Percentiles rank a stretch among this genome's conserved stretches.
These are phyloP conservation scores for Pluvialis apricaria DNA, from an alignment of 2,113 vertebrate species.

Conservation along the genomic window DNA sequence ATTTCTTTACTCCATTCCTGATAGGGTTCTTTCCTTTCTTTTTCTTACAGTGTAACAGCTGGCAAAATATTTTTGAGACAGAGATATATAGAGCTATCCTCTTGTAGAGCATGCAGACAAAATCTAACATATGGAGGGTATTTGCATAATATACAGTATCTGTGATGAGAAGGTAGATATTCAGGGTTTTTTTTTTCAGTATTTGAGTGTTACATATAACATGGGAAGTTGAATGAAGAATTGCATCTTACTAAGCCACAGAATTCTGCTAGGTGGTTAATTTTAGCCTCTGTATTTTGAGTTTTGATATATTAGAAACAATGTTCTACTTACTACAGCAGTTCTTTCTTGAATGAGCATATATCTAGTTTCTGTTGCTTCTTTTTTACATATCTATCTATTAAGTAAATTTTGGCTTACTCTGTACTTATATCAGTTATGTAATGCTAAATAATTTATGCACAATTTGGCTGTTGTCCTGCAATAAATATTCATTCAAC, in stretches of 20 bases:
- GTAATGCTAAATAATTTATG: background rate
- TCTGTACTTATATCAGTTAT: background rate
- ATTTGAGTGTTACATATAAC: background rate
- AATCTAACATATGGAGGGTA: constrained; percentile 5
- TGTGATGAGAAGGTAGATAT: background rate
- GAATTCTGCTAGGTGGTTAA: background rate
- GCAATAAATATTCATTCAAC: background rate
- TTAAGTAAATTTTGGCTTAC: background rate
- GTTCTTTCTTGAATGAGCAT: background rate
- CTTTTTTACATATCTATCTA: background rate
- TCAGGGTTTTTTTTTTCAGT: background rate
- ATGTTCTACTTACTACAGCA: background rate
- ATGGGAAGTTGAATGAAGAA: background rate
- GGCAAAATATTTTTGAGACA: constrained; percentile 27
- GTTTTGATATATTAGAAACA: background rate
- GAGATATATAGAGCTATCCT: background rate
- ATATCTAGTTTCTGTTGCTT: background rate
- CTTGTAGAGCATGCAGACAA: background rate
- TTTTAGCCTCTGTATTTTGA: background rate
- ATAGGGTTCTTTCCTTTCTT: background rate
- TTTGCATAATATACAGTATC: constrained; percentile 15
- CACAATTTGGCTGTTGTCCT: background rate
- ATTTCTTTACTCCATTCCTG: background rate
- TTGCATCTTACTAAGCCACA: background rate
- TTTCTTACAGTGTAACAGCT: background rate